Base-by-base conservation (phyloP, 2,888 invertebrate genomes). In the Hydraecia micacea region DNA sequence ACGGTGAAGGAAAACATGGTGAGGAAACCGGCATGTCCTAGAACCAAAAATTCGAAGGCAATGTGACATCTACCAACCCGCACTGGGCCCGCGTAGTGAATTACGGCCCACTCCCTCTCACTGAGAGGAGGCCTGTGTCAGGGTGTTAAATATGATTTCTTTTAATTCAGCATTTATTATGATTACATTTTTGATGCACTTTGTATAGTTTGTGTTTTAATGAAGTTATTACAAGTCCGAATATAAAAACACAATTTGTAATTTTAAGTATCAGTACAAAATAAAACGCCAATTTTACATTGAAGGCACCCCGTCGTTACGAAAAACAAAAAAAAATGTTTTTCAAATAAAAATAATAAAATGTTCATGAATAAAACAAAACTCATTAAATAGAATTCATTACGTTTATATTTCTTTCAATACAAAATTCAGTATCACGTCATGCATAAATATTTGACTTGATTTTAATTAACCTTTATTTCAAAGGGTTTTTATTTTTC, bases 401-500 rank as follows among this genome's bases (percentile, higher is more conserved):
- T 69, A 32, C 60, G 3, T 6, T 11, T 36, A 39, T 60, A 32
- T 67, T 42, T 60, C 15, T 83, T 49, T 63, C 15, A 83, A 77
- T n/a, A 63, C 39, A 0, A 65, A 77, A 39, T 78, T 83, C 78
- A 58, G 49, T 49, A 25, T 58, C 68, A 39, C 39, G 28, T 77
- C n/a, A 63, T 32, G 55, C 28, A 58, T 73, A 67, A 15, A n/a
- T 77, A 46, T 67, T 32, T 32, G 15, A 39, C 8, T 63, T 63
- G 7, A 25, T 7, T 65, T 39, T n/a, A 77, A 83, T 77, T 68
- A n/a, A 39, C 63, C 8, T 80, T 15, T 25, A n/a, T 62, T 77
- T 68, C 79, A 15, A 69, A 55, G n/a, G 32, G 49, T 58, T 58
- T 13, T 83, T 80, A 55, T 25, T 58, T 78, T 83, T 58, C 21